phyloP scores from a whole-genome alignment of 2,888 invertebrate genomes.

The Cactoblastis cactorum region DNA sequence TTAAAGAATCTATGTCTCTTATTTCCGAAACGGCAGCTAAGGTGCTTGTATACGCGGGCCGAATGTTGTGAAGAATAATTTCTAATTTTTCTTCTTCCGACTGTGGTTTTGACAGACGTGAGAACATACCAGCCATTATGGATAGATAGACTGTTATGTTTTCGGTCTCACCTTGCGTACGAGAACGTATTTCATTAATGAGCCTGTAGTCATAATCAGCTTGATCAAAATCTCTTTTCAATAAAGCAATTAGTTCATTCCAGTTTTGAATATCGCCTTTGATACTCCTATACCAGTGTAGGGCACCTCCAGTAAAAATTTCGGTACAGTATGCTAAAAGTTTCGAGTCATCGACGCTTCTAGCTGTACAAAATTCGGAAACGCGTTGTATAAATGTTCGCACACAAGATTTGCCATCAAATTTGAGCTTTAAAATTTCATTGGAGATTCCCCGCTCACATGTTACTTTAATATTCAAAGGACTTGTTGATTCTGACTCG shows the following conservation, averaged over 20 bases:
- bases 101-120: background rate
- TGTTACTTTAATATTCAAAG: background rate
- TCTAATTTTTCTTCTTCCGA: background rate
- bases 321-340: background rate
- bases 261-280: background rate
- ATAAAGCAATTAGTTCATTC: background rate
- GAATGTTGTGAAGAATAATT: background rate
- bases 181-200: constrained; percentile 18
- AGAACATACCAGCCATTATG: constrained; percentile 10
- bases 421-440: background rate
- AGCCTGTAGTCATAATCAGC: background rate
- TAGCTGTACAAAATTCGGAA: background rate
- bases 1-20: background rate
- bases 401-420: background rate
- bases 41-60: background rate
- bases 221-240: background rate
- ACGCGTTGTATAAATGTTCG: constrained; percentile 9
- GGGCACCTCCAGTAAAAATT: background rate
- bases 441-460: background rate
- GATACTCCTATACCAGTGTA: background rate
- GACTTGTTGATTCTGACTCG: background rate
- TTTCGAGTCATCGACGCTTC: background rate
- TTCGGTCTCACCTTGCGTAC: constrained; percentile 24
- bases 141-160: constrained; percentile 19
- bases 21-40: background rate